Evolutionary conservation across 2,797 vertebrate genomes (phyloP), one percentile per base, ranked within the genome.

Genomic region (Propithecus deckenii): DNA sequence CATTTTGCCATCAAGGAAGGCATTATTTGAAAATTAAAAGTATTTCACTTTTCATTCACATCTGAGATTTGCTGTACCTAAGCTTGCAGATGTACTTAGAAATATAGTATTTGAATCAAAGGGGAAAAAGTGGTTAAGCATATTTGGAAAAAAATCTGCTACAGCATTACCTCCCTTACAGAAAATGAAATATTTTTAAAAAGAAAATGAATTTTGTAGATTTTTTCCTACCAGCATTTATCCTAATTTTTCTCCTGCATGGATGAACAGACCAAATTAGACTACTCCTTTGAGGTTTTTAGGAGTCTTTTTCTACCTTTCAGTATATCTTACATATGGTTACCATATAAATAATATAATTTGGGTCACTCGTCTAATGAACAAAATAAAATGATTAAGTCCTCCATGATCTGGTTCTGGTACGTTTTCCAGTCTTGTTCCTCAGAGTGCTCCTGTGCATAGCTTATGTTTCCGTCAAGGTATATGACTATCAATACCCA

Each of bases 11-110:
- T 18, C 96, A 96, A 48, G 84, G 67, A 89, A 69, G 46, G 71
- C 2, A 13, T 94, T 89, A 89, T 97, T 94, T 97, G 35, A 92
- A 96, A 92, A 94, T 67, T 96, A 20, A 90, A 95, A 96, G 38
- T 18, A 79, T 48, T n/a, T 50, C 12, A 2, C 41, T 93, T 75
- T 94, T 50, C 84, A 97, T 96, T 87, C 1, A 28, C 71, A 93
- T 55, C 30, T 90, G 41, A 65, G 95, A 84, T 95, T 95, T 96
- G 65, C 18, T 92, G 1, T 65, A 52, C 7, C 72, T 76, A 41
- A 23, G 5, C 41, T 41, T 92, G 61, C 46, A 72, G 78, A 95
- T 75, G 18, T 61, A 11, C 4, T 23, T 57, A 67, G 41, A 4
- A 84, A 46, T 87, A 38, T 11, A 86, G 1, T 3, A 41, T 92